phyloP scores from a whole-genome alignment of 2,113 vertebrate species.

The Spermophilus dauricus region DNA sequence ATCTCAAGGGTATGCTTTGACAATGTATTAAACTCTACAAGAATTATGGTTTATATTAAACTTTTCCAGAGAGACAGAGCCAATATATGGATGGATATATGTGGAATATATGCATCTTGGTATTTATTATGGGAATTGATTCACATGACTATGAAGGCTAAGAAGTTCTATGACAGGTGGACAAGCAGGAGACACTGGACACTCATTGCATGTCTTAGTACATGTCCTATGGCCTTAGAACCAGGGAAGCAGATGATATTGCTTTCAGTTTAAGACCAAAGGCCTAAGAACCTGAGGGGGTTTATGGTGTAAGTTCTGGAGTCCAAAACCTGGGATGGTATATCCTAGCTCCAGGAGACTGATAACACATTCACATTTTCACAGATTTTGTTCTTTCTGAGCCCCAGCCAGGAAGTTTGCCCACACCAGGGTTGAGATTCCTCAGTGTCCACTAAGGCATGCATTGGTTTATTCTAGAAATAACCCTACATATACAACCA shows the following conservation, averaged over 20 bases:
- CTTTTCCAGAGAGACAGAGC: neutral
- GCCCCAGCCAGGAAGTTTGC: too few relatives aligned
- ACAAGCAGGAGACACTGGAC: neutral
- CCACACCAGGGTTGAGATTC: neutral
- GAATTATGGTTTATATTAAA: neutral
- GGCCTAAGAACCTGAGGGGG: too few relatives aligned
- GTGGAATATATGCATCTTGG: too few relatives aligned
- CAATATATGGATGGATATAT: neutral
- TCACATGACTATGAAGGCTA: neutral
- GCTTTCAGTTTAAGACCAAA: neutral
- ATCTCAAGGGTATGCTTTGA: neutral
- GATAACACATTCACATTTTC: neutral
- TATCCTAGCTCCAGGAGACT: neutral
- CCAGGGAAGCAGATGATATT: rapidly evolving
- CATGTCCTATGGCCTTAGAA: neutral
- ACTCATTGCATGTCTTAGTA: neutral
- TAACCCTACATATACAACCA: rapidly evolving
- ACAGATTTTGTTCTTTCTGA: neutral
- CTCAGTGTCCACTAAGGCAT: too few relatives aligned
- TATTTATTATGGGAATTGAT: too few relatives aligned
- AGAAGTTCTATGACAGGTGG: neutral
- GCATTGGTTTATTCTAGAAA: neutral
- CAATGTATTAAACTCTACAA: neutral
- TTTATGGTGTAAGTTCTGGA: neutral
- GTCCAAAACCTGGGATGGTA: neutral